Percentiles rank a stretch among this genome's conserved stretches.
Conservation (phyloP, 2,888 invertebrate genomes). For the Reticulitermes lucifugus region DNA sequence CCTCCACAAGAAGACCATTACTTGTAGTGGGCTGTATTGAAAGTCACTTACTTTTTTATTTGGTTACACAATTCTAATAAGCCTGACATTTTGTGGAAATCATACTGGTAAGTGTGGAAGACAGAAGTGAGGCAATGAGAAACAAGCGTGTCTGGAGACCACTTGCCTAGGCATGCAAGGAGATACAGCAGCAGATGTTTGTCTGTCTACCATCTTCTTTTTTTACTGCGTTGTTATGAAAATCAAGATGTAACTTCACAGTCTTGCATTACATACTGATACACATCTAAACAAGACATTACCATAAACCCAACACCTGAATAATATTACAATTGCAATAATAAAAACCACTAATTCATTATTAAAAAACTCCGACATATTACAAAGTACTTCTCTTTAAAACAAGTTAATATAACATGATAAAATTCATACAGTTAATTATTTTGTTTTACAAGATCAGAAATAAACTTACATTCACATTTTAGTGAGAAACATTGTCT, state of each 20-base stretch:
- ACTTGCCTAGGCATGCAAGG: constrained; percentile 17
- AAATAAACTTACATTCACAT: background rate
- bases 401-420: constrained; percentile 41
- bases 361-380: constrained; percentile 35
- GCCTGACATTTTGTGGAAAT: no score
- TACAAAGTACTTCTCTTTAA: constrained; percentile 43
- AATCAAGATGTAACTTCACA: constrained; percentile 14
- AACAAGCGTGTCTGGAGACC: constrained; percentile 19
- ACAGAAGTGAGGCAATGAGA: background rate
- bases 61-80: no score
- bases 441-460: background rate
- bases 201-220: background rate
- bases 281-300: constrained; percentile 33
- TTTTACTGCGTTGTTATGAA: constrained; percentile 30
- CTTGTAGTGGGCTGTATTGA: no score
- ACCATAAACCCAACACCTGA: constrained; percentile 40
- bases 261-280: background rate
- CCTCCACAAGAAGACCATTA: no score
- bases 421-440: constrained; percentile 1
- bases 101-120: background rate
- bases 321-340: constrained; percentile 36
- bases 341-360: constrained; percentile 41
- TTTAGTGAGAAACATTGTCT: background rate
- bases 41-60: no score
- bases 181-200: constrained; percentile 16